Evolutionary conservation across 2,888 invertebrate species (phyloP).

Genomic region (Mesoligia furuncula): DNA sequence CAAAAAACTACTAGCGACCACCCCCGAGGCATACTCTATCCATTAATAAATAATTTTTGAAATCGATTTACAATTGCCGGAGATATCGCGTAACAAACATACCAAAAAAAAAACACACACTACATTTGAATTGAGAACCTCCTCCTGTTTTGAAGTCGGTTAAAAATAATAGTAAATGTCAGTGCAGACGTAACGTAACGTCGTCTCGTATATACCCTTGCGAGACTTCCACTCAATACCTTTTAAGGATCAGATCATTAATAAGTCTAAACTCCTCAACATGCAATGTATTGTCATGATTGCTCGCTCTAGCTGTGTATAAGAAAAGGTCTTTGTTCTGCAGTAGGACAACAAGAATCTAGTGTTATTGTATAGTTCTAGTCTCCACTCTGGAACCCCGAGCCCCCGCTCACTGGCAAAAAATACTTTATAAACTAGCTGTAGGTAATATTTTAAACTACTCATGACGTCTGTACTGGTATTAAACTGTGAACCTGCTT

Average conservation of each 20-base stretch:
- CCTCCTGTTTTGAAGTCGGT: too few relatives aligned
- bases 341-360: background rate
- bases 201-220: background rate
- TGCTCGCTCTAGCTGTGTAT: background rate
- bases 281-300: background rate
- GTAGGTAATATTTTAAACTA: background rate
- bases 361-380: background rate
- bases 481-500: background rate
- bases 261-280: background rate
- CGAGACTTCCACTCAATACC: background rate
- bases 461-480: background rate
- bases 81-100: too few relatives aligned
- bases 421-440: background rate
- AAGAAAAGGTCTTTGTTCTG: background rate
- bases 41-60: too few relatives aligned
- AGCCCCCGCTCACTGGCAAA: background rate
- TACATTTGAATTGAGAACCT: too few relatives aligned
- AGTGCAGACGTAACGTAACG: background rate
- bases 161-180: background rate
- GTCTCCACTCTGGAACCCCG: background rate
- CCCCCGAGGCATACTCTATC: too few relatives aligned
- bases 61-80: too few relatives aligned
- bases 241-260: background rate
- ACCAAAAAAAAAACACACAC: too few relatives aligned
- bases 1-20: too few relatives aligned